Percentiles rank a stretch among this genome's conserved stretches.
Evolutionary conservation across 64 coral and sea anemone genomes (phyloP).

Genomic region (Montipora sp.): DNA sequence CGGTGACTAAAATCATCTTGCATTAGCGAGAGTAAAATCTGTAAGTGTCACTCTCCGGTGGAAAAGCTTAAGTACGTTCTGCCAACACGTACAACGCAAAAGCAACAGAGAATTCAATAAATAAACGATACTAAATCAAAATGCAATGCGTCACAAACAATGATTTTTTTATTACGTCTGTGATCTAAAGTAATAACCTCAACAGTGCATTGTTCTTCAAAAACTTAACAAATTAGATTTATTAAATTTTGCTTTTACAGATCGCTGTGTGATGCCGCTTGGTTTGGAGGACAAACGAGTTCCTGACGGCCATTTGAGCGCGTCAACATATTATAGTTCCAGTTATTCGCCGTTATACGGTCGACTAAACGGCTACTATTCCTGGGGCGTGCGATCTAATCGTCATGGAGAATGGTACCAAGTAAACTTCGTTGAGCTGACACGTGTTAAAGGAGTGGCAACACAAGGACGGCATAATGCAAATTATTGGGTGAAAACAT

Average conservation of each 20-base stretch:
- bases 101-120: too few relatives aligned
- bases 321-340: conserved; percentile 67
- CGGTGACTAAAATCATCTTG: too few relatives aligned
- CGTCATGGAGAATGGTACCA: conserved; percentile 66
- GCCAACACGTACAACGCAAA: too few relatives aligned
- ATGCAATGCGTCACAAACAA: too few relatives aligned
- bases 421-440: conserved; percentile 66
- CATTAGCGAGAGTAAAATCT: too few relatives aligned
- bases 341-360: conserved; percentile 65
- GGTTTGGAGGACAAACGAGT: conserved; percentile 81
- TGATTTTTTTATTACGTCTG: too few relatives aligned
- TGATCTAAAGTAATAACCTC: too few relatives aligned
- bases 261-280: conserved; percentile 84
- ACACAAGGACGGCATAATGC: conserved; percentile 80
- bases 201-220: too few relatives aligned
- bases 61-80: too few relatives aligned
- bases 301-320: conserved; percentile 63
- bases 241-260: conserved; percentile 1
- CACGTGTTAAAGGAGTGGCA: conserved; percentile 76
- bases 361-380: conserved; percentile 61
- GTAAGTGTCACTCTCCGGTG: too few relatives aligned
- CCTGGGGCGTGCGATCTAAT: conserved; percentile 68
- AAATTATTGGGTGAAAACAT: conserved; percentile 82
- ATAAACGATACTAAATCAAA: too few relatives aligned
- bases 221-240: too few relatives aligned